Base-by-base conservation (phyloP, 2,888 invertebrate genomes). In the Zhengitettix transpicula region DNA sequence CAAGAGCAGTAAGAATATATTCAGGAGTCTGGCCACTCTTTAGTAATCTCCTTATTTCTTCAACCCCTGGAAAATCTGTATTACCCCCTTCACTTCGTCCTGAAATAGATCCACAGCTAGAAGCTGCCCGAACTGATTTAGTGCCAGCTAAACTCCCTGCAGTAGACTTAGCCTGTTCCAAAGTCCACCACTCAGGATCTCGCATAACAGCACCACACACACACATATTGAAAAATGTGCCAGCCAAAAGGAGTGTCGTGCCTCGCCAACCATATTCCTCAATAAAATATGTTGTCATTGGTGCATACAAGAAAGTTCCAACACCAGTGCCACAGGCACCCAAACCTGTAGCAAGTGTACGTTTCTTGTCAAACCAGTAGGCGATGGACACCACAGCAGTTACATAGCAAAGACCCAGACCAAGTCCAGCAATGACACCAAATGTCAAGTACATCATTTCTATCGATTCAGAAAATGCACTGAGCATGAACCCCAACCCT, bases 301-400 rank as follows among this genome's bases (percentile, higher is more conserved):
- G 91, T 10, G 92, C 89, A 70, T 90, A 91, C 1, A 92, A 74
- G 68, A 92, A 89, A 0, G 93, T 94, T 12, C 93, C 93, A 56
- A 91, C 84, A 0, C 92, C 92, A 0, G 90, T 90, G 9, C 93
- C 93, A 67, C 90, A 89, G 0, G 91, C 91, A 1, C 90, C 89
- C 59, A 93, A 76, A 2, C 92, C 89, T 8, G 90, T 89, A 8
- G 93, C 93, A 64, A 93, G 78, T 55, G 87, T 87, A 47, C 92
- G 79, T 69, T 85, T 87, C 72, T 88, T 88, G 67, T 93, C 91
- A 72, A 94, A 94, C 85, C 93, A 94, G 70, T 89, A 92, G 10
- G 93, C 92, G 61, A 94, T 89, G 55, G 40, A 40, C 42, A 55
- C 55, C 9, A 93, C 92, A 9, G 92, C 91, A 2, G 92, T 89